Percentiles rank a stretch among this genome's conserved stretches.
Conservation (phyloP, 2,888 invertebrate genomes). For the Pilophorus perplexus region DNA sequence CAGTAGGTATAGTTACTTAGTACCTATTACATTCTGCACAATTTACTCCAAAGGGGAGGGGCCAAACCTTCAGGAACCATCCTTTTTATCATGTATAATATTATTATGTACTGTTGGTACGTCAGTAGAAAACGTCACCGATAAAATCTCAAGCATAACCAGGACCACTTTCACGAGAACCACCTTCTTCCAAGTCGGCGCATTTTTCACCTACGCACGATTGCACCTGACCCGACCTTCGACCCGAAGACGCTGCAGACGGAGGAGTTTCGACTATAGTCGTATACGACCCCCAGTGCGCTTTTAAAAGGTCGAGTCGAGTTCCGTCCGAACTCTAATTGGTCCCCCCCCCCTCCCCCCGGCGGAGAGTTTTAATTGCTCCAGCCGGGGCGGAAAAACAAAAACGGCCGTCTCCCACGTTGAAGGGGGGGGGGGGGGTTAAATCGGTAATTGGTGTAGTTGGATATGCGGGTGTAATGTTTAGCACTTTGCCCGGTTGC, state of each 20-base stretch:
- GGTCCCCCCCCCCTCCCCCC: constrained; percentile 15
- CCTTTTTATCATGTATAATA: too few relatives aligned
- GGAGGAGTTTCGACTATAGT: too few relatives aligned
- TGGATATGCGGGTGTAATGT: too few relatives aligned
- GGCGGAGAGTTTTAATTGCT: constrained; percentile 22
- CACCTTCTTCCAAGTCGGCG: background rate
- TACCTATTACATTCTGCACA: too few relatives aligned
- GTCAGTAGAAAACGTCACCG: background rate
- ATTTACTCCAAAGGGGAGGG: too few relatives aligned
- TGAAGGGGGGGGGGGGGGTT: too few relatives aligned
- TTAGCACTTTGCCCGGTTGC: too few relatives aligned
- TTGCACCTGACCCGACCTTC: constrained; percentile 33
- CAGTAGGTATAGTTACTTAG: too few relatives aligned
- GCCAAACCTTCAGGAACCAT: too few relatives aligned
- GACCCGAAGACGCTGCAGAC: constrained; percentile 16
- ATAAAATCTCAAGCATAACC: constrained; percentile 2
- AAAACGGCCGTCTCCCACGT: constrained; percentile 19
- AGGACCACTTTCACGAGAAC: background rate
- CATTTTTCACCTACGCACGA: constrained; percentile 38
- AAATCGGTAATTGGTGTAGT: constrained; percentile 23
- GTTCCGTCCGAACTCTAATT: constrained; percentile 21
- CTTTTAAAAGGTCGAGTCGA: constrained; percentile 23
- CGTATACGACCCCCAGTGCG: constrained; percentile 12
- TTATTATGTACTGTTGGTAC: too few relatives aligned
- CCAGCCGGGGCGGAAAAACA: background rate